These are phyloP conservation scores for Apamea sordens DNA, from an alignment of 2,888 invertebrate species.

Conservation along the genomic window DNA sequence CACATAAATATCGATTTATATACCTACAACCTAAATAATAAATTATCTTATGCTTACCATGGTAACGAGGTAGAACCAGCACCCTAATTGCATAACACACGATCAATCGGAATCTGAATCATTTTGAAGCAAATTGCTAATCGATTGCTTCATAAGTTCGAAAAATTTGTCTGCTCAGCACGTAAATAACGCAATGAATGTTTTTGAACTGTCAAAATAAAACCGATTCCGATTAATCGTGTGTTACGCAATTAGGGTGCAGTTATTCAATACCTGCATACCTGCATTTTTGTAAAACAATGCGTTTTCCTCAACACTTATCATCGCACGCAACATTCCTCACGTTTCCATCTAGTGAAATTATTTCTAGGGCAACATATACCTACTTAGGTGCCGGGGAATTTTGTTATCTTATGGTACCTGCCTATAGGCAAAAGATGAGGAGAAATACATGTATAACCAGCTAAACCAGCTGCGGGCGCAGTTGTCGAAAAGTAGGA, in stretches of 20 bases:
- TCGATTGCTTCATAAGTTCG: too few species aligned
- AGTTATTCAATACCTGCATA: conserved; percentile 54
- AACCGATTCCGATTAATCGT: too few species aligned
- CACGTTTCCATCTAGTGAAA: conserved; percentile 34
- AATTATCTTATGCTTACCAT: conserved; percentile 12
- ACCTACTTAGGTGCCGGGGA: conserved; percentile 26
- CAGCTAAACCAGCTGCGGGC: not conserved
- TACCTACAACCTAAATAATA: conserved; percentile 18
- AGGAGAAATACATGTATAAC: not conserved
- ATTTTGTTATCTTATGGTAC: conserved; percentile 39
- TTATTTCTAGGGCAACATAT: conserved; percentile 47
- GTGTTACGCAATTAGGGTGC: too few species aligned
- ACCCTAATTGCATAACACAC: too few species aligned
- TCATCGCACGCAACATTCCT: conserved; percentile 43
- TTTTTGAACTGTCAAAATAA: too few species aligned
- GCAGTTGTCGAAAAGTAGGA: not conserved
- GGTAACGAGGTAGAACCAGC: conserved; percentile 26
- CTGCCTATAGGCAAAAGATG: not conserved
- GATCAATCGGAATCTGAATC: too few species aligned
- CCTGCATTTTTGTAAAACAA: conserved; percentile 31
- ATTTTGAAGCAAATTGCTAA: too few species aligned
- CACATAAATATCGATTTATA: not conserved
- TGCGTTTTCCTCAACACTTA: conserved; percentile 49
- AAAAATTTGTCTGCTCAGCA: too few species aligned
- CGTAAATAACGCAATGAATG: too few species aligned